These are phyloP conservation scores for Donacobius atricapilla DNA, from an alignment of 2,113 vertebrate genomes.

Conservation along the genomic window DNA sequence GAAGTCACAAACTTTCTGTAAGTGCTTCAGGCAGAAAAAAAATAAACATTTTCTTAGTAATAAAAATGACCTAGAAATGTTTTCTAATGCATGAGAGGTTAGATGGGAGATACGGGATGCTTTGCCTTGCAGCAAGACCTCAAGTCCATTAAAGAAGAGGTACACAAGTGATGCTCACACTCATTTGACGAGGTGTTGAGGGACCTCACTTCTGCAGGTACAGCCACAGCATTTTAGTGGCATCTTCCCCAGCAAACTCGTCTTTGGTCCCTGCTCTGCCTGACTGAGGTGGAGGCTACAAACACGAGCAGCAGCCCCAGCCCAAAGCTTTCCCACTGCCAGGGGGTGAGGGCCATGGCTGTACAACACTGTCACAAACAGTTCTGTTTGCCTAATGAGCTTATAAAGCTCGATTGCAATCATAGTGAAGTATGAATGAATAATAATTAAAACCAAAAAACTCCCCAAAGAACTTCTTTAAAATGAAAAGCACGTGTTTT, in stretches of 20 bases:
- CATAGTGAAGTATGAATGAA: conserved; percentile 67
- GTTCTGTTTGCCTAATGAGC: conserved; percentile 55
- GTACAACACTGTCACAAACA: not conserved
- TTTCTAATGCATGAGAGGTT: not conserved
- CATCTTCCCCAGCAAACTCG: not conserved
- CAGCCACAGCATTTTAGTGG: not conserved
- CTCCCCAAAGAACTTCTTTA: not conserved
- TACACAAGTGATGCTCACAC: not conserved
- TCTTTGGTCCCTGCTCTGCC: not conserved
- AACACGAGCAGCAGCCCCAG: not conserved
- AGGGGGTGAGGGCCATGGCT: not conserved
- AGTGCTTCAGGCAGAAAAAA: not conserved
- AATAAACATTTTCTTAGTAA: not conserved
- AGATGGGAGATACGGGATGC: not conserved
- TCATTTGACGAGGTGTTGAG: not conserved
- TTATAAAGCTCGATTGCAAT: conserved; percentile 77
- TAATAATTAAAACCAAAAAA: not conserved
- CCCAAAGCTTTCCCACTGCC: not conserved
- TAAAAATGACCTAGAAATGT: conserved; percentile 7
- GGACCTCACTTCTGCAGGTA: not conserved
- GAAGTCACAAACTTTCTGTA: conserved; percentile 25
- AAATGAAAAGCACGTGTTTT: conserved; percentile 57
- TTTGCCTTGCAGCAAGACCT: conserved; percentile 23
- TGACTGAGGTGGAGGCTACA: not conserved
- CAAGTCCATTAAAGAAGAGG: conserved; percentile 9